Base-by-base conservation (phyloP, 2,797 vertebrate genomes). In the Cottoperca gobio region DNA sequence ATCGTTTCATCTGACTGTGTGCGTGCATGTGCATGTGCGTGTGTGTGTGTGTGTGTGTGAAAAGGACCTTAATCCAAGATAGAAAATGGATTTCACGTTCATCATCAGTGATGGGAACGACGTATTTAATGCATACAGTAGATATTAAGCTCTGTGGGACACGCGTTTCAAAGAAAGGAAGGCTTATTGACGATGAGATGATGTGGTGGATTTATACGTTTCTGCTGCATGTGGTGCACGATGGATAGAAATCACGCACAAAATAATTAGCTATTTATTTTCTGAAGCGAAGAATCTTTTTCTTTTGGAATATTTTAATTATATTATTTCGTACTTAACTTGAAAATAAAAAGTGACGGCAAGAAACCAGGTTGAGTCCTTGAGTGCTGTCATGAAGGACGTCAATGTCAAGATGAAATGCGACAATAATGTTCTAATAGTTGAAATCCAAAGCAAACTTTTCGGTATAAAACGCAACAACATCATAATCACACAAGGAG, bases 1-100 rank as follows among this genome's bases (percentile, higher is more conserved):
- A 81, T 85, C 70, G 0, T 37, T 64, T 45, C 54, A 82, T 81
- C 66, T 61, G 33, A 62, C 26, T 40, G 59, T 59, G 33, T 65
- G 43, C 73, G n/a, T 48, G 37, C 57, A 42, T 63, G 43, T 53
- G 21, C 70, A 42, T 33, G 50, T 53, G 28, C 70, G 40, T 28
- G 37, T 26, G 54, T 55, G 28, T 64, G 42, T 52, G 19, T 52
- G 14, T 52, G 59, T 40, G 31, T 26, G 35, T 33, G 55, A 24
- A 48, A 75, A 45, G 13, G 46, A 71, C 81, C 74, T 53, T 81
- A 82, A 90, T 87, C 82, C 16, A 7, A 37, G 60, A 68, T 64
- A 52, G 62, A 19, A 79, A 77, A 84, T 69, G 19, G 80, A 61
- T 81, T 77, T 65, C 14, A n/a, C 54, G 28, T 65, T 66, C 66